Conservation (phyloP, 1,140 invertebrate species). For the Phocides pigmalion region DNA sequence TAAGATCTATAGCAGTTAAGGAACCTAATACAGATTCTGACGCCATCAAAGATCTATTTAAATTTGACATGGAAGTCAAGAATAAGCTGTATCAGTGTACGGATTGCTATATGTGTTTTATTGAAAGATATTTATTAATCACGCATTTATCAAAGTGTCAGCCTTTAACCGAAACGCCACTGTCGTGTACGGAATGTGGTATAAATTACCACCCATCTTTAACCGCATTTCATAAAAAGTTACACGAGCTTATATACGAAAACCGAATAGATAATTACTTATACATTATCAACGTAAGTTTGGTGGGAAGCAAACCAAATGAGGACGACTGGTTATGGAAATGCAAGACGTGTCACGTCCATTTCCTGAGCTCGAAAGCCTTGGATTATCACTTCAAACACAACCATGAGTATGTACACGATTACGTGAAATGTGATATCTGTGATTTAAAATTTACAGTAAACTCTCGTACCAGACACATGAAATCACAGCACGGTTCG, state of each 20-base stretch:
- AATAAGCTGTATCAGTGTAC: conserved; percentile 15
- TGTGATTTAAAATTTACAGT: conserved; percentile 34
- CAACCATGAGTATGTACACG: background rate
- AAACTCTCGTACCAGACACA: background rate
- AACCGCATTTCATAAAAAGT: background rate
- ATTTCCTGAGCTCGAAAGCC: background rate
- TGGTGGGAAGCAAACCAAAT: background rate
- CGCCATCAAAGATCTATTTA: background rate
- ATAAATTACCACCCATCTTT: conserved; percentile 7
- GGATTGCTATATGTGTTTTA: conserved; percentile 15
- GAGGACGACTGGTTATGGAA: conserved; percentile 7
- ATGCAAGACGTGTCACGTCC: background rate
- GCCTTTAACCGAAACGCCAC: background rate
- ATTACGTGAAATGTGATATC: background rate
- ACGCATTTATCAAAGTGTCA: background rate
- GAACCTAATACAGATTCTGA: background rate
- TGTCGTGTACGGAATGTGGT: conserved; percentile 4
- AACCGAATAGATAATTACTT: background rate
- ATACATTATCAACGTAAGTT: conserved; percentile 3
- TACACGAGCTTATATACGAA: background rate
- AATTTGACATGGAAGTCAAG: background rate
- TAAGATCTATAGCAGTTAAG: background rate
- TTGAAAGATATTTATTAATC: background rate
- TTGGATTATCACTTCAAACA: background rate
- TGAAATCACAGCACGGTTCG: background rate